Percentiles rank a stretch among this genome's conserved stretches.
Evolutionary conservation across 2,113 vertebrate genomes (phyloP).

Genomic region (Neoarius graeffei): DNA sequence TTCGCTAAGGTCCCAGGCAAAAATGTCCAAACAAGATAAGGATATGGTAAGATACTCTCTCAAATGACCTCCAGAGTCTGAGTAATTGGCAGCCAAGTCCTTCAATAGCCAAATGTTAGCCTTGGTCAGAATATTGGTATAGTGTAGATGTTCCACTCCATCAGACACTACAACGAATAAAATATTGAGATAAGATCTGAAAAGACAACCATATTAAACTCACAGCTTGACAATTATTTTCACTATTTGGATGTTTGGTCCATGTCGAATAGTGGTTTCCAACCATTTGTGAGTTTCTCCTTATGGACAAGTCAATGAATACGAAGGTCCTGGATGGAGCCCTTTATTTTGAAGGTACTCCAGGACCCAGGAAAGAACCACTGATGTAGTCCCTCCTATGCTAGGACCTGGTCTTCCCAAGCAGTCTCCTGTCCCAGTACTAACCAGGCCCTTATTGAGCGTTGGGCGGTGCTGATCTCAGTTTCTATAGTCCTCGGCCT

Average conservation of each 20-base stretch:
- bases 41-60: background rate
- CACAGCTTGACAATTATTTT: background rate
- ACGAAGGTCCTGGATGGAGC: background rate
- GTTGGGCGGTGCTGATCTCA: too few relatives aligned
- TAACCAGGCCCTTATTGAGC: too few relatives aligned
- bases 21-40: background rate
- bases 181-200: background rate
- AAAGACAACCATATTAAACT: background rate
- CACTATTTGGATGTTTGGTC: background rate
- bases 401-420: too few relatives aligned
- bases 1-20: background rate
- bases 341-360: background rate
- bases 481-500: too few relatives aligned
- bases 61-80: slow-evolving; percentile 1
- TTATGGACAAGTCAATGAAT: background rate
- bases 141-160: background rate
- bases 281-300: background rate
- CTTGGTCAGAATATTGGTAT: background rate
- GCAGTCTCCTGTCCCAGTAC: too few relatives aligned
- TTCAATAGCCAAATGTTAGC: background rate
- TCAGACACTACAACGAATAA: background rate
- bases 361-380: background rate
- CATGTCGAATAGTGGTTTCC: background rate
- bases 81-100: slow-evolving; percentile 20
- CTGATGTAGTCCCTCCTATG: too few relatives aligned